Conservation (phyloP, 2,888 invertebrate genomes). For the Pasiphila rectangulata region DNA sequence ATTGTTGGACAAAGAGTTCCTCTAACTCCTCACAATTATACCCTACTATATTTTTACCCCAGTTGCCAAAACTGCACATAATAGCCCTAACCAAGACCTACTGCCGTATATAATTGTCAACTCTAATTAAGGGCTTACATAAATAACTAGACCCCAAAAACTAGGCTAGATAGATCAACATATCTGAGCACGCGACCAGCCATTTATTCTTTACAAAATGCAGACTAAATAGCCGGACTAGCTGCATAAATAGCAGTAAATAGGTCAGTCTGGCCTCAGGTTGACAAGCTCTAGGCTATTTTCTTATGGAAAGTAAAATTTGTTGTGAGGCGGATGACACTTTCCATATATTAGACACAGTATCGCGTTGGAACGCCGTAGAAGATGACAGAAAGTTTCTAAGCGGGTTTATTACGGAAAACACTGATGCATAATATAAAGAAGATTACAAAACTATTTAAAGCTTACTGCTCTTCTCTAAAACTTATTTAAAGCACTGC, state of each 20-base stretch:
- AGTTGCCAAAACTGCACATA: too few relatives aligned
- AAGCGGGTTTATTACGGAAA: not conserved
- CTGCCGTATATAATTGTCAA: too few relatives aligned
- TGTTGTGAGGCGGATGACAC: constrained; percentile 38
- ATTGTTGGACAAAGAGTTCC: too few relatives aligned
- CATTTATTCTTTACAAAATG: constrained; percentile 1
- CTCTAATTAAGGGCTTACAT: too few relatives aligned
- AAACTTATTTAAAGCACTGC: too few relatives aligned
- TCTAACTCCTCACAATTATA: too few relatives aligned
- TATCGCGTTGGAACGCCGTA: constrained; percentile 2
- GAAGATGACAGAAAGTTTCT: not conserved
- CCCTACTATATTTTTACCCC: too few relatives aligned
- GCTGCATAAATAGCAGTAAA: not conserved
- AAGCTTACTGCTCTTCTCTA: too few relatives aligned
- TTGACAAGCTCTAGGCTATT: constrained; percentile 26
- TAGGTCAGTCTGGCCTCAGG: constrained; percentile 5
- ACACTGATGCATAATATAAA: too few relatives aligned
- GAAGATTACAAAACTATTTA: too few relatives aligned
- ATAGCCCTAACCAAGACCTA: not conserved
- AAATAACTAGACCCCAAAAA: not conserved
- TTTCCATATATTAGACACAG: constrained; percentile 37
- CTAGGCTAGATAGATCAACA: not conserved
- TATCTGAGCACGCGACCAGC: not conserved
- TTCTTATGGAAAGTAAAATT: constrained; percentile 38
- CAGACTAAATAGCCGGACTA: constrained; percentile 1